A percentile compares a stretch with the other conserved stretches of the same genome.
These are phyloP conservation scores for Phylloscopus trochiloides DNA, from an alignment of 2,113 vertebrate genomes.

Conservation along the genomic window DNA sequence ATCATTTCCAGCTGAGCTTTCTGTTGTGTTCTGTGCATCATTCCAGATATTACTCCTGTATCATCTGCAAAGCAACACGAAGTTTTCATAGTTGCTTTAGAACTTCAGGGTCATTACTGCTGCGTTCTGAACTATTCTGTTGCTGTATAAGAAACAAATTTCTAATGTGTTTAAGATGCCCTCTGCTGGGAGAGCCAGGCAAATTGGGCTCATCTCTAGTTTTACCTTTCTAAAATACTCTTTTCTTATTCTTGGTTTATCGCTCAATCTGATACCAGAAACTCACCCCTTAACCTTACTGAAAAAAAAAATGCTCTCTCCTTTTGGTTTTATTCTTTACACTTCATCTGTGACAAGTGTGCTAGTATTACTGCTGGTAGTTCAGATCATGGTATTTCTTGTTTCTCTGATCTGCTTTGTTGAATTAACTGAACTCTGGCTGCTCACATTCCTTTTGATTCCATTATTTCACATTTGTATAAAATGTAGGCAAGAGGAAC, in stretches of 20 bases:
- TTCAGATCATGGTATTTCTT: not conserved
- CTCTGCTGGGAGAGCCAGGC: conserved; percentile 75
- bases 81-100: not conserved
- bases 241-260: not conserved
- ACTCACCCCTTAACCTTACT: not conserved
- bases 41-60: not conserved
- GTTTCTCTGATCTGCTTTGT: not conserved
- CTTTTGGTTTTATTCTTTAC: not conserved
- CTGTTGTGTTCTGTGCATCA: not conserved
- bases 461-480: not conserved
- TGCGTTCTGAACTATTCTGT: not conserved
- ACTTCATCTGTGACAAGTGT: not conserved
- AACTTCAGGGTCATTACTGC: not conserved
- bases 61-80: rapidly evolving
- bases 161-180: conserved; percentile 70
- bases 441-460: not conserved
- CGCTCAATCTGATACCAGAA: not conserved
- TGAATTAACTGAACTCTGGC: not conserved
- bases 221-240: not conserved
- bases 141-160: not conserved
- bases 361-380: not conserved
- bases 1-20: not conserved
- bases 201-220: not conserved
- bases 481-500: not conserved
- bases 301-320: not conserved